These are phyloP conservation scores for Aphidius gifuensis DNA, from an alignment of 1,140 invertebrate species.

Conservation along the genomic window DNA sequence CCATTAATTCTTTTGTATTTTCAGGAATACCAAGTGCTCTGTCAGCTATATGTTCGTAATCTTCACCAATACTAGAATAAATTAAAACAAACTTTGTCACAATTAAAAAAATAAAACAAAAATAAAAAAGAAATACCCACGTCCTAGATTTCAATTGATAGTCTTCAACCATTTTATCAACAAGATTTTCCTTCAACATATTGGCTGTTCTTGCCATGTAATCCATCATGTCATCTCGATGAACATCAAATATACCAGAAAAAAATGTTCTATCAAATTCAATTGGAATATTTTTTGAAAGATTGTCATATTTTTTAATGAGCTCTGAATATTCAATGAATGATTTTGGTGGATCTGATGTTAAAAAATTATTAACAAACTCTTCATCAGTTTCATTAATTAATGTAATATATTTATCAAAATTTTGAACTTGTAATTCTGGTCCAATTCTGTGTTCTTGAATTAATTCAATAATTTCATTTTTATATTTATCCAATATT, in stretches of 20 bases:
- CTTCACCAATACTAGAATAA: conserved; percentile 71
- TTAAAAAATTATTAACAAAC: conserved; percentile 68
- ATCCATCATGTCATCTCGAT: conserved; percentile 75
- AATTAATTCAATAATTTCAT: conserved; percentile 61
- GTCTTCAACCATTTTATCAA: conserved; percentile 72
- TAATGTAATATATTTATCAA: conserved; percentile 77
- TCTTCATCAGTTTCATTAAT: conserved; percentile 72
- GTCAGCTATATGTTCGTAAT: conserved; percentile 79
- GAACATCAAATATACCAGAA: conserved; percentile 83
- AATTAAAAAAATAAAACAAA: neutral
- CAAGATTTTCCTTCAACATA: conserved; percentile 67
- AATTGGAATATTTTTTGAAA: conserved; percentile 64
- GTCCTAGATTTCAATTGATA: conserved; percentile 75
- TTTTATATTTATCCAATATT: conserved; percentile 59
- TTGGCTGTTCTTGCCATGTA: conserved; percentile 67
- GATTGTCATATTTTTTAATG: conserved; percentile 64
- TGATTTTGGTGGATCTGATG: conserved; percentile 55
- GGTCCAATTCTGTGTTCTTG: conserved; percentile 70
- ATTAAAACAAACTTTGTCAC: conserved; percentile 9
- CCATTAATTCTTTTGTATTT: conserved; percentile 83
- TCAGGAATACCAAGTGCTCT: conserved; percentile 74
- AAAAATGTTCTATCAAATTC: conserved; percentile 66
- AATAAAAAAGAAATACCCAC: conserved; percentile 55
- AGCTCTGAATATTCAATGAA: conserved; percentile 68
- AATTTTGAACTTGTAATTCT: conserved; percentile 69